phyloP scores from a whole-genome alignment of 2,113 vertebrate species.

The Forbesichthys papilliferus region DNA sequence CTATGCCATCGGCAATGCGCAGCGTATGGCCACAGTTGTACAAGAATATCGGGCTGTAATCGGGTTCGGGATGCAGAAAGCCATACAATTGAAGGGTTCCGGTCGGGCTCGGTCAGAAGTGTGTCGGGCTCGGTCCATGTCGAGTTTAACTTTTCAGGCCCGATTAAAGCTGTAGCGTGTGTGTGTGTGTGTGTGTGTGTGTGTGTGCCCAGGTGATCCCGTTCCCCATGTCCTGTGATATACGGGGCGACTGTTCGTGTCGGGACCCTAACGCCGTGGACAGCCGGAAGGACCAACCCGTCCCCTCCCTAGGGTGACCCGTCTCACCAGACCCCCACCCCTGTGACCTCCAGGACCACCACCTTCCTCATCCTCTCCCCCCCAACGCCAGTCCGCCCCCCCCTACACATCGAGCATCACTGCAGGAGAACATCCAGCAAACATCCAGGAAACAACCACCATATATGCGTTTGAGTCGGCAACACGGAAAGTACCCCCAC shows the following conservation, averaged over 20 bases:
- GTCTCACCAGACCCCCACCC: constrained; percentile 56
- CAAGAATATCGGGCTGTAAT: no score
- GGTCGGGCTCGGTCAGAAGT: no score
- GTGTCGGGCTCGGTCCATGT: no score
- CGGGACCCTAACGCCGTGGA: constrained; percentile 89
- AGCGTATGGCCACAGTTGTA: no score
- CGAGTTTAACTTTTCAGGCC: no score
- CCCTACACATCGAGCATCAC: constrained; percentile 39
- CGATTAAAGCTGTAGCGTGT: not conserved
- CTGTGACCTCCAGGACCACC: constrained; percentile 33
- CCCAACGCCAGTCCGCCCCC: constrained; percentile 82
- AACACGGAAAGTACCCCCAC: constrained; percentile 51
- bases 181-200: constrained; percentile 23
- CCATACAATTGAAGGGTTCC: not conserved
- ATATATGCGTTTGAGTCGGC: constrained; percentile 12
- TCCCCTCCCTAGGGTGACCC: constrained; percentile 85
- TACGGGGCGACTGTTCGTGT: constrained; percentile 91
- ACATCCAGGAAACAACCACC: not conserved
- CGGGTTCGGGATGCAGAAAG: no score
- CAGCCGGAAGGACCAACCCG: constrained; percentile 82
- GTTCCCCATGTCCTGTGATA: constrained; percentile 94
- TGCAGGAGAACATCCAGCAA: constrained; percentile 55
- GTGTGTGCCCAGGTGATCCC: constrained; percentile 85
- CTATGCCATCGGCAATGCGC: no score
- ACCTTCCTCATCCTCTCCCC: constrained; percentile 57